Conservation (phyloP, 2,888 invertebrate species). For the Netelia inedita region DNA sequence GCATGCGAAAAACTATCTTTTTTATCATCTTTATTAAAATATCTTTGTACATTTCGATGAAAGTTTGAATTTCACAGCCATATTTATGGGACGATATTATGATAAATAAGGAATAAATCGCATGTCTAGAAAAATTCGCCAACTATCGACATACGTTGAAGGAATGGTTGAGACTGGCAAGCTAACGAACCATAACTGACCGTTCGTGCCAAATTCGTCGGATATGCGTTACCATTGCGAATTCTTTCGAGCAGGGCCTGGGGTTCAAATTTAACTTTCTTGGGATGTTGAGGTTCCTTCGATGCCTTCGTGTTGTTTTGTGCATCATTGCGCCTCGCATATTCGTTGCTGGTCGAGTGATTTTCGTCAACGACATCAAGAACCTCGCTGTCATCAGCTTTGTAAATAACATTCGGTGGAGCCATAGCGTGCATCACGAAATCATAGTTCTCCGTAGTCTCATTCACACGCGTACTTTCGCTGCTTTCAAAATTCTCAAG, state of each 20-base stretch:
- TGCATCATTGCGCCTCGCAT: conserved; percentile 56
- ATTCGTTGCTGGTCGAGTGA: conserved; percentile 50
- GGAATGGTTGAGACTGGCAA: conserved; percentile 93
- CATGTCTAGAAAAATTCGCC: conserved; percentile 90
- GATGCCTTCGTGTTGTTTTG: conserved; percentile 72
- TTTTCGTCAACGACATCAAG: conserved; percentile 52
- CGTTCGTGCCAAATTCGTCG: conserved; percentile 88
- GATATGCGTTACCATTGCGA: conserved; percentile 87
- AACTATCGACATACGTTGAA: conserved; percentile 91
- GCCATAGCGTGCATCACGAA: conserved; percentile 73
- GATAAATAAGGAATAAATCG: conserved; percentile 16
- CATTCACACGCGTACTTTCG: conserved; percentile 13
- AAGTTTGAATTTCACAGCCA: conserved; percentile 65
- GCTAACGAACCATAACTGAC: conserved; percentile 90
- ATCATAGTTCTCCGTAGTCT: conserved; percentile 55
- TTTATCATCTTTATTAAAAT: conserved; percentile 52
- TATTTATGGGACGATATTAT: conserved; percentile 9
- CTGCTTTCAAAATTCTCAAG: conserved; percentile 45
- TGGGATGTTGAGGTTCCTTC: conserved; percentile 81
- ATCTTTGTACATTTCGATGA: conserved; percentile 60
- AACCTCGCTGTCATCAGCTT: conserved; percentile 74
- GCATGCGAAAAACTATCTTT: not conserved
- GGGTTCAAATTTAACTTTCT: conserved; percentile 89
- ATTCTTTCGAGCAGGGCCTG: conserved; percentile 91
- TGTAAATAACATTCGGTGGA: conserved; percentile 78